These are phyloP conservation scores for Leptodactylus fuscus DNA, from an alignment of 2,113 vertebrate species.

Conservation along the genomic window DNA sequence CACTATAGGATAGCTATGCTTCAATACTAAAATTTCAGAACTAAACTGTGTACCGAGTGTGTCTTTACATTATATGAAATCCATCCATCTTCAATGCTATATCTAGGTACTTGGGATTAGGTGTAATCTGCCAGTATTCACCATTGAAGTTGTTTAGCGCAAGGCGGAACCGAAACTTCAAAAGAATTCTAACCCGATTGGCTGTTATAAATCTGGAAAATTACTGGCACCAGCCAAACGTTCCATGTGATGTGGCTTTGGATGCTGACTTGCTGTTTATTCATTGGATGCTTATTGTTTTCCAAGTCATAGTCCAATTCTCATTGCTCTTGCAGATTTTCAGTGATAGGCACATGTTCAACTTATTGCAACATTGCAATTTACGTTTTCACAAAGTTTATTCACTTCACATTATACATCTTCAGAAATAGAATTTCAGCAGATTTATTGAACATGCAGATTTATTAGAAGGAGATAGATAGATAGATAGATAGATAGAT, in stretches of 20 bases:
- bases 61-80: too few relatives aligned
- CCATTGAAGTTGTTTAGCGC: background rate
- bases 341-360: conserved; percentile 45
- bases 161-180: conserved; percentile 20
- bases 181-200: conserved; percentile 6
- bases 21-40: too few relatives aligned
- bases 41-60: too few relatives aligned
- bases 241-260: background rate
- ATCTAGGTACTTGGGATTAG: too few relatives aligned
- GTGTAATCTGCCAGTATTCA: background rate
- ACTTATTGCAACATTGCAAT: conserved; percentile 33
- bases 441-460: too few relatives aligned
- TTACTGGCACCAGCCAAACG: background rate
- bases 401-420: background rate
- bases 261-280: conserved; percentile 37
- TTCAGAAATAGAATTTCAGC: background rate
- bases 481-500: too few relatives aligned
- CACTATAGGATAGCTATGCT: too few relatives aligned
- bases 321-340: background rate
- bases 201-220: conserved; percentile 5
- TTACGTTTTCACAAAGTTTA: background rate
- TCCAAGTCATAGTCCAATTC: conserved; percentile 41
- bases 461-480: too few relatives aligned
- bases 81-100: too few relatives aligned
- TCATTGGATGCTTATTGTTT: conserved; percentile 40